Evolutionary conservation across 2,113 vertebrate genomes (phyloP).

Genomic region (Coptodon rendalli): DNA sequence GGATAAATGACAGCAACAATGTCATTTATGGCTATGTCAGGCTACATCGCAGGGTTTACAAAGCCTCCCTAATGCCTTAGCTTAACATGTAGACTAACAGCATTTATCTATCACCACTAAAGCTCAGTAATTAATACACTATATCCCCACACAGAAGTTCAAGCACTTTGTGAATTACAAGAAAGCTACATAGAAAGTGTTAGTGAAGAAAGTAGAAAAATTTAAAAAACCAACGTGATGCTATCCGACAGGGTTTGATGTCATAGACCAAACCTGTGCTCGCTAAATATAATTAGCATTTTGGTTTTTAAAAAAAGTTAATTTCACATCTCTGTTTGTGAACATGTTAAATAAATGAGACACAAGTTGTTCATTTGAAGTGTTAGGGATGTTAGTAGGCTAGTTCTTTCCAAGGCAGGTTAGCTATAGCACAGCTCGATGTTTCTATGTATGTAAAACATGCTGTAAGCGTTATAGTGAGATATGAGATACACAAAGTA

Average conservation of each 20-base stretch:
- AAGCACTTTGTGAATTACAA: not conserved
- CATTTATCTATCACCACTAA: not conserved
- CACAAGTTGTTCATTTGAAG: not conserved
- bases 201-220: not conserved
- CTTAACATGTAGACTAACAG: not conserved
- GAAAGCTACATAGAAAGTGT: not conserved
- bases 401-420: not conserved
- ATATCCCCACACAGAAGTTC: not conserved
- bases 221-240: accelerated
- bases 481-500: not conserved
- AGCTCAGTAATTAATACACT: not conserved
- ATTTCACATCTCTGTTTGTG: not conserved
- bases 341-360: not conserved
- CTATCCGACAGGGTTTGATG: not conserved
- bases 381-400: not conserved
- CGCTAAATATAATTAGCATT: not conserved
- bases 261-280: not conserved
- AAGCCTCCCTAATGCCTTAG: not conserved
- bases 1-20: not conserved
- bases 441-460: not conserved
- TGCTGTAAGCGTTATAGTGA: not conserved
- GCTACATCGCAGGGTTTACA: not conserved
- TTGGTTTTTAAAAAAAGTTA: not conserved
- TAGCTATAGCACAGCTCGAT: not conserved
- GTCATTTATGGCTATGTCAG: not conserved